Percentiles rank a stretch among this genome's conserved stretches.
phyloP scores from a whole-genome alignment of 1,140 invertebrate species.

The Temnothorax curvispinosus region DNA sequence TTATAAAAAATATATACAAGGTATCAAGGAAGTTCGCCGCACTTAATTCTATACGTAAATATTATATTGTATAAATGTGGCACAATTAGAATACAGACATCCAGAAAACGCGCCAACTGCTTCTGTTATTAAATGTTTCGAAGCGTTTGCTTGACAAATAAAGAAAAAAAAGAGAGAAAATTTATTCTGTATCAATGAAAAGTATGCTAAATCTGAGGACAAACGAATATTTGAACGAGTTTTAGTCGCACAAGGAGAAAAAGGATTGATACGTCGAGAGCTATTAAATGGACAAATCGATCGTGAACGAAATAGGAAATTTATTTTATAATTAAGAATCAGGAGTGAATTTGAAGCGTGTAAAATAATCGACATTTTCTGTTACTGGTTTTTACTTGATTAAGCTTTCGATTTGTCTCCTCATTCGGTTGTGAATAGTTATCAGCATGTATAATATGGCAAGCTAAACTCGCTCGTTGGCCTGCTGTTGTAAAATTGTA shows the following conservation, averaged over 20 bases:
- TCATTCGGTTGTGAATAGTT: conserved; percentile 83
- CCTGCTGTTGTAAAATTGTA: conserved; percentile 58
- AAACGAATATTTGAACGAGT: neutral
- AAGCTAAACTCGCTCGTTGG: conserved; percentile 34
- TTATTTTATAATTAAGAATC: conserved; percentile 25
- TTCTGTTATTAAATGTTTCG: neutral
- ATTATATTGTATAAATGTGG: conserved; percentile 21
- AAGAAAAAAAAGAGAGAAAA: neutral
- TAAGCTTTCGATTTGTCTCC: conserved; percentile 76
- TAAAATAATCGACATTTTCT: conserved; percentile 34
- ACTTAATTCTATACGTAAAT: conserved; percentile 25
- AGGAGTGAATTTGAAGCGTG: conserved; percentile 24
- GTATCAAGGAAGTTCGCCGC: neutral
- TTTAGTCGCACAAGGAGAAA: conserved; percentile 37
- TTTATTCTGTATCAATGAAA: neutral
- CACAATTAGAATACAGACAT: conserved; percentile 20
- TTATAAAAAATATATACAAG: conserved; percentile 55
- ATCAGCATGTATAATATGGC: conserved; percentile 55
- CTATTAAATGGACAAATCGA: conserved; percentile 38
- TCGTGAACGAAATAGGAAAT: conserved; percentile 36
- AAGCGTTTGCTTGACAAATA: conserved; percentile 1
- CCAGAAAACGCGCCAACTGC: neutral
- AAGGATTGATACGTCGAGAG: conserved; percentile 13
- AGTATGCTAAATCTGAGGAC: neutral
- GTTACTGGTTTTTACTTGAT: conserved; percentile 69